These are phyloP conservation scores for Halictus quadricinctus DNA, from an alignment of 2,888 invertebrate genomes.

Conservation along the genomic window DNA sequence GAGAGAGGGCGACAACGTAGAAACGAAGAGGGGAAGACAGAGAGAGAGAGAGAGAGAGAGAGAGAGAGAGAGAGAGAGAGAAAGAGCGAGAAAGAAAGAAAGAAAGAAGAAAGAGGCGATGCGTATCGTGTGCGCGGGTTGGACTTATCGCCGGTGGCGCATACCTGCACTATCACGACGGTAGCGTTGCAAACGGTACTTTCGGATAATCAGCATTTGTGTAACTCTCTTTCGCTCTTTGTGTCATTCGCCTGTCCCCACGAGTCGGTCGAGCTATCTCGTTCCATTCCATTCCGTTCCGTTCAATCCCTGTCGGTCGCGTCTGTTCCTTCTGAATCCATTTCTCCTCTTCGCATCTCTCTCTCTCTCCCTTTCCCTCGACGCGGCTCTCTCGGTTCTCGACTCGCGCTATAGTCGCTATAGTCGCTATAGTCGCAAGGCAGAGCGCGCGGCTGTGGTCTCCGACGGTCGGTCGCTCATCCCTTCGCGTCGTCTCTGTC, in stretches of 20 bases:
- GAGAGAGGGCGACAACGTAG: neutral
- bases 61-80: neutral
- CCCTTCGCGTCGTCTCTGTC: conserved; percentile 20
- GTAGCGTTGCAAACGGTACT: conserved; percentile 53
- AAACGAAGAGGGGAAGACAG: neutral
- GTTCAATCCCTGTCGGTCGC: conserved; percentile 28
- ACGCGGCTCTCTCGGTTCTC: conserved; percentile 11
- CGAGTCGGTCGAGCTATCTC: conserved; percentile 27
- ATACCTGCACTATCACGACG: conserved; percentile 45
- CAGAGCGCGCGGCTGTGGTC: conserved; percentile 39
- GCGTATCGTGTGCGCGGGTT: conserved; percentile 18
- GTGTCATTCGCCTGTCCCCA: conserved; percentile 35
- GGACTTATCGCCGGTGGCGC: conserved; percentile 37
- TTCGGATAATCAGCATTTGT: conserved; percentile 55
- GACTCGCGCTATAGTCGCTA: neutral
- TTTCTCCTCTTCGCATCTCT: conserved; percentile 17
- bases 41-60: neutral
- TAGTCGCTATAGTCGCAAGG: conserved; percentile 32
- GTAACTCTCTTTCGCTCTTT: conserved; percentile 50
- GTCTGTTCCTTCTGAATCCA: conserved; percentile 25
- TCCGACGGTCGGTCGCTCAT: conserved; percentile 43
- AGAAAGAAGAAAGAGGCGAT: conserved; percentile 4
- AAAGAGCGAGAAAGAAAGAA: neutral
- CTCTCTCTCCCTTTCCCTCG: neutral
- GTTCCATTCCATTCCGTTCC: conserved; percentile 40